Evolutionary conservation across 2,113 vertebrate species (phyloP).

Genomic region (Phrynosoma platyrhinos): DNA sequence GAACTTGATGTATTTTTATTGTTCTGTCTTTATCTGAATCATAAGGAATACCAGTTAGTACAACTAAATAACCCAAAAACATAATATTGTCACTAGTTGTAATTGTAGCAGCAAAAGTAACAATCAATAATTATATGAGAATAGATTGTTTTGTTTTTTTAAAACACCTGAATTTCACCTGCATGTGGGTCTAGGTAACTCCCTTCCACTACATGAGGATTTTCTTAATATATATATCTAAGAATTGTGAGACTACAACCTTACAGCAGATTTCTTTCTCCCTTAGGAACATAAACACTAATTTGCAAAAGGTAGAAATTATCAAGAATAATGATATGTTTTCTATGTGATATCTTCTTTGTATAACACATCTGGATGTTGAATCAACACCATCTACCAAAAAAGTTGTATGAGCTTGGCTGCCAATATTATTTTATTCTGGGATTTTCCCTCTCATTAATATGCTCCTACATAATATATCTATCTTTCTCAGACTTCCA

Average conservation of each 20-base stretch:
- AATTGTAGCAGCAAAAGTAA: too few species aligned
- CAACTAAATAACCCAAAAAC: too few species aligned
- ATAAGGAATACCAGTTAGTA: too few species aligned
- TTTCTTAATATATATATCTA: neutral
- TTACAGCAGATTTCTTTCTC: neutral
- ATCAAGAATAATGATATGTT: neutral
- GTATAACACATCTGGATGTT: neutral
- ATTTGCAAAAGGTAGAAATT: neutral
- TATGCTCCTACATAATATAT: conserved; percentile 11
- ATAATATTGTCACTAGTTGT: too few species aligned
- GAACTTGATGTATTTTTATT: neutral
- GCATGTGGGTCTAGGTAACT: too few species aligned
- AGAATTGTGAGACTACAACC: neutral
- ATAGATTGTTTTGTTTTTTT: too few species aligned
- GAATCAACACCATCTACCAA: neutral
- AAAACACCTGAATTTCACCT: too few species aligned
- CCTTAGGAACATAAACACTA: neutral
- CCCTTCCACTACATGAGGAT: neutral
- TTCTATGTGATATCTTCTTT: neutral
- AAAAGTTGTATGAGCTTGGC: neutral
- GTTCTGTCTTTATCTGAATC: too few species aligned
- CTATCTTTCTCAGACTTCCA: conserved; percentile 25
- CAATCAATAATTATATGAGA: too few species aligned
- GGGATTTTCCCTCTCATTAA: neutral
- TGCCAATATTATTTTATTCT: conserved; percentile 6